Evolutionary conservation across 2,113 vertebrate genomes (phyloP), one percentile per base, ranked within the genome.

Genomic region (Diphyllodes magnificus): DNA sequence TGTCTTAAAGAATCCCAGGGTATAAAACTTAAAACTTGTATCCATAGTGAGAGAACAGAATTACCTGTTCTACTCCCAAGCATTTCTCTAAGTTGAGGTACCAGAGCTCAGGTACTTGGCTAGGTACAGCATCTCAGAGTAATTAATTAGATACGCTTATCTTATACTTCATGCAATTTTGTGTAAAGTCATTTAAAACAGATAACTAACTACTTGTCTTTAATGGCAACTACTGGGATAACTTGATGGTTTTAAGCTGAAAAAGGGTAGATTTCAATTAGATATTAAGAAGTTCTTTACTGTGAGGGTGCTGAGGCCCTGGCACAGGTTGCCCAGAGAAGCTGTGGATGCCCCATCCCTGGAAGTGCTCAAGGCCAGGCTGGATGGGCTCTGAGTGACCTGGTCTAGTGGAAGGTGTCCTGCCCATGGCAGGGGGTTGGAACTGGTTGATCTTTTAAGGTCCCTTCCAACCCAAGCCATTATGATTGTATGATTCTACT

Each of bases 121-220:
- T 47, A 37, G 14, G 7, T 7, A 50, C 1, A 3, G 4, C 7
- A 14, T n/a, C 6, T 27, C 14, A 40, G 11, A 49, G 13, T 5
- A 71, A 49, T 44, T 79, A 53, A 37, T 54, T 64, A 68, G 19
- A 37, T 44, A 39, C 3, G 24, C 5, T 57, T 45, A 27, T 40
- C 18, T 72, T 11, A 10, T 20, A 33, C 11, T 30, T 56, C 7
- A 45, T 37, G 6, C 3, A 64, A 40, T 82, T 75, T 71, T 91
- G 15, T 64, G 44, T 23, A 15, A 59, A 82, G 19, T 30, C 8
- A 15, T 16, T 56, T 16, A 79, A 79, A 79, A 64, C 10, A 72
- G 27, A 22, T 40, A 30, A 51, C 5, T 20, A 59, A 31, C 33
- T 60, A 25, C 6, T 69, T 69, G 10, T 13, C 40, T 42, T 76